phyloP scores from a whole-genome alignment of 2,113 vertebrate species.

The Uria lomvia region DNA sequence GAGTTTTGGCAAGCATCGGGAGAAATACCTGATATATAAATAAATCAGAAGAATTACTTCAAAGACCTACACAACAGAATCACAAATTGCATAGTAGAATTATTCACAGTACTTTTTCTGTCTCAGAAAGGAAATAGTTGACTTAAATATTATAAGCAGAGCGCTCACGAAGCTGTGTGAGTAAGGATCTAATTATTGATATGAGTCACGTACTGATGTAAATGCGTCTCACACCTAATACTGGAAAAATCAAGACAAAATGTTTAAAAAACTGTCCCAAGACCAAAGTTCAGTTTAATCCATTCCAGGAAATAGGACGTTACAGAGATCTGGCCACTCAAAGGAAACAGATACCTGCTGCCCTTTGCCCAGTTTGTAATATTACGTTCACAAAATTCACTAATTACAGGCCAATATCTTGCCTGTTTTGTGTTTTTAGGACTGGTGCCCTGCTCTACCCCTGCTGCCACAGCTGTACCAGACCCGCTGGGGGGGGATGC shows the following conservation, averaged over 20 bases:
- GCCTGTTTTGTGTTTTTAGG: not conserved
- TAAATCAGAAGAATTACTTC: not conserved
- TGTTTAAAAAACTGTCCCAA: not conserved
- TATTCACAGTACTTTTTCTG: not conserved
- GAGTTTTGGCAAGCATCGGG: not conserved
- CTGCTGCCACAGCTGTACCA: not conserved
- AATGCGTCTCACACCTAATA: not conserved
- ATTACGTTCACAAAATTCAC: not conserved
- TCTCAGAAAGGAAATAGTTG: not conserved
- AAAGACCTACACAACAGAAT: not conserved
- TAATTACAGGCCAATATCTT: not conserved
- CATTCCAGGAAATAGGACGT: not conserved
- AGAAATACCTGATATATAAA: not conserved
- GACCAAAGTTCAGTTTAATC: not conserved
- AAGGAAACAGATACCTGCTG: not conserved
- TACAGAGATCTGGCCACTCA: not conserved
- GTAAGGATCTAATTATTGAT: not conserved
- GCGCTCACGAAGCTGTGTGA: not conserved
- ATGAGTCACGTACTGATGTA: not conserved
- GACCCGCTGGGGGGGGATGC: not conserved
- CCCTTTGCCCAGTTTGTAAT: not conserved
- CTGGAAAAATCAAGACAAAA: not conserved
- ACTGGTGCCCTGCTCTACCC: not conserved
- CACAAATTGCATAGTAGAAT: not conserved
- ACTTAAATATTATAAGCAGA: slow-evolving; percentile 2